A percentile compares a stretch with the other conserved stretches of the same genome.
Evolutionary conservation across 2,113 vertebrate genomes (phyloP).

Genomic region (Cervus canadensis): DNA sequence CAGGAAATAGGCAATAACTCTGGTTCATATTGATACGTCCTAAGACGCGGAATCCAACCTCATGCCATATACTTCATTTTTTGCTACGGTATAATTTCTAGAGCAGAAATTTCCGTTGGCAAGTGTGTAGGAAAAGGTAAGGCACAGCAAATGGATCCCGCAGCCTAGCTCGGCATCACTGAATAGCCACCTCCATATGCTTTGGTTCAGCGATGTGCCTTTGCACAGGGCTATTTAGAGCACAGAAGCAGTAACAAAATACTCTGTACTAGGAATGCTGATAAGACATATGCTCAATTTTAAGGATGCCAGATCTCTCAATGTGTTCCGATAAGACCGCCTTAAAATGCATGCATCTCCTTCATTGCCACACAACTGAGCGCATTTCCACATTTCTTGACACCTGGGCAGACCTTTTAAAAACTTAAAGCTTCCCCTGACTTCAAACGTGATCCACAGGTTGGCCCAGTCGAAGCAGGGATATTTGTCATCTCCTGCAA

Average conservation of each 20-base stretch:
- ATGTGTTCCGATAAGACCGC: background rate
- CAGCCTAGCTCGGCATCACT: background rate
- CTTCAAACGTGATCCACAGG: background rate
- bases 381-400: background rate
- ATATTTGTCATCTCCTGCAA: background rate
- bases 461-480: background rate
- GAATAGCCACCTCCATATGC: background rate
- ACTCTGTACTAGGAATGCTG: constrained; percentile 18
- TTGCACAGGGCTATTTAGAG: background rate
- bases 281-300: constrained; percentile 15
- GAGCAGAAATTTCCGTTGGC: constrained; percentile 23
- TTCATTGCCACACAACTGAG: background rate
- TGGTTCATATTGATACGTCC: constrained; percentile 66
- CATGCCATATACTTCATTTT: constrained; percentile 29
- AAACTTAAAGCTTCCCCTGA: background rate
- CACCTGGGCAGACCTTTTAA: background rate
- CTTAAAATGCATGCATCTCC: background rate
- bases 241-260: constrained; percentile 15
- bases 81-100: constrained; percentile 34
- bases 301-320: constrained; percentile 49
- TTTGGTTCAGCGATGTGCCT: constrained; percentile 1
- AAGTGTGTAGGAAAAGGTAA: constrained; percentile 19
- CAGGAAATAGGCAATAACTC: constrained; percentile 16
- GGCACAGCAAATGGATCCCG: background rate
- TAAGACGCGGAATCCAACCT: constrained; percentile 35